phyloP scores from a whole-genome alignment of 2,797 vertebrate species.

The Squalus acanthias region DNA sequence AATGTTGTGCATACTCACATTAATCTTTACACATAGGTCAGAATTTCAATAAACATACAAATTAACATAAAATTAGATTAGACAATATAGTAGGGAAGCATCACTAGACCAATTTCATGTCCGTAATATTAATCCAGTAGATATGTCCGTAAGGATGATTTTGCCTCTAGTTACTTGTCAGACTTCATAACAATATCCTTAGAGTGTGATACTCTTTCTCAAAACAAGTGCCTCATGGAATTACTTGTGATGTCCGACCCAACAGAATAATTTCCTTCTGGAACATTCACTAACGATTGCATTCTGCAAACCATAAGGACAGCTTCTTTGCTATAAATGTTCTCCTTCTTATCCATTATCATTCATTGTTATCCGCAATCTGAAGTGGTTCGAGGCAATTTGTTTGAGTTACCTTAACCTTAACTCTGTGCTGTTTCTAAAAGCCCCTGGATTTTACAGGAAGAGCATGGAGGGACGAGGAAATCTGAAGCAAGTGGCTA shows the following conservation, averaged over 20 bases:
- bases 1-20: not conserved
- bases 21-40: not conserved
- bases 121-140: not conserved
- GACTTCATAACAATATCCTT: not conserved
- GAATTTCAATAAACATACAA: slow-evolving; percentile 8
- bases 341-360: not conserved
- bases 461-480: not conserved
- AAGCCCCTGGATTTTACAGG: not conserved
- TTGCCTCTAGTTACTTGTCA: not conserved
- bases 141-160: not conserved
- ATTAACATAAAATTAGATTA: not conserved
- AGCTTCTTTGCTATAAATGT: not conserved
- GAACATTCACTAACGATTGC: not conserved
- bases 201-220: not conserved
- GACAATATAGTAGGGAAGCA: not conserved
- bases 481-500: not conserved
- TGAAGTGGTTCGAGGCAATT: not conserved
- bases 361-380: not conserved
- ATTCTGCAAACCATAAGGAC: not conserved
- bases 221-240: not conserved
- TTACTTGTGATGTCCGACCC: not conserved
- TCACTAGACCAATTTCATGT: not conserved
- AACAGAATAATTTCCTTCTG: not conserved
- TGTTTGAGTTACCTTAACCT: not conserved
- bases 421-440: not conserved